These are phyloP conservation scores for Maniola hyperantus DNA, from an alignment of 2,888 invertebrate species.

Conservation along the genomic window DNA sequence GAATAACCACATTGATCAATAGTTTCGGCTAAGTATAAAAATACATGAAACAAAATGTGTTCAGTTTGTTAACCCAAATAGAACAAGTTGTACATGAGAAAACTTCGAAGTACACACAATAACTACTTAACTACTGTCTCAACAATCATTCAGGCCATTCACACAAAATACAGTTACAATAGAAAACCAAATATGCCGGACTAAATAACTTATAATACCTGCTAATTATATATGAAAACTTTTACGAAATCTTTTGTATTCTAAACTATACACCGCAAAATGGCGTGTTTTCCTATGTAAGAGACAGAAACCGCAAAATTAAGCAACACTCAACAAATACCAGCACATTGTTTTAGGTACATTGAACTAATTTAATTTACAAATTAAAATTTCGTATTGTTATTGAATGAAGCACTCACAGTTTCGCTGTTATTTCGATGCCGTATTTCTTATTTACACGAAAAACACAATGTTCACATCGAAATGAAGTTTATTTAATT, in stretches of 20 bases:
- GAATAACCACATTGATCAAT: not conserved
- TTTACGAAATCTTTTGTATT: slow-evolving; percentile 17
- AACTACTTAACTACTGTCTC: slow-evolving; percentile 26
- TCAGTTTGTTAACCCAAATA: not conserved
- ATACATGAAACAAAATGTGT: not conserved
- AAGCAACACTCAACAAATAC: slow-evolving; percentile 68
- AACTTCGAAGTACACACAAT: slow-evolving; percentile 31
- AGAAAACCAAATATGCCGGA: slow-evolving; percentile 23
- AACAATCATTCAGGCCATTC: slow-evolving; percentile 36
- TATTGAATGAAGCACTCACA: slow-evolving; percentile 69
- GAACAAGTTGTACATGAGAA: slow-evolving; percentile 19
- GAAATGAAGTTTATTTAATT: slow-evolving; percentile 51
- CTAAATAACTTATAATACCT: slow-evolving; percentile 23
- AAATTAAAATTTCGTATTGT: slow-evolving; percentile 52
- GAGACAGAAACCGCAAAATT: slow-evolving; percentile 66
- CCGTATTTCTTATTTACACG: slow-evolving; percentile 42
- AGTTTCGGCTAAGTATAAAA: not conserved
- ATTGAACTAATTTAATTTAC: slow-evolving; percentile 66
- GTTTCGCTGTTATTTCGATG: slow-evolving; percentile 50
- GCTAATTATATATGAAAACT: slow-evolving; percentile 47
- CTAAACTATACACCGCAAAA: slow-evolving; percentile 54
- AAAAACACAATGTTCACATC: slow-evolving; percentile 45
- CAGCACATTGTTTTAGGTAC: slow-evolving; percentile 70
- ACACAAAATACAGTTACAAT: slow-evolving; percentile 39
- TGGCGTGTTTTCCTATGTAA: slow-evolving; percentile 64